Conservation (phyloP, 1,140 invertebrate genomes). For the Aphelinus certus region DNA sequence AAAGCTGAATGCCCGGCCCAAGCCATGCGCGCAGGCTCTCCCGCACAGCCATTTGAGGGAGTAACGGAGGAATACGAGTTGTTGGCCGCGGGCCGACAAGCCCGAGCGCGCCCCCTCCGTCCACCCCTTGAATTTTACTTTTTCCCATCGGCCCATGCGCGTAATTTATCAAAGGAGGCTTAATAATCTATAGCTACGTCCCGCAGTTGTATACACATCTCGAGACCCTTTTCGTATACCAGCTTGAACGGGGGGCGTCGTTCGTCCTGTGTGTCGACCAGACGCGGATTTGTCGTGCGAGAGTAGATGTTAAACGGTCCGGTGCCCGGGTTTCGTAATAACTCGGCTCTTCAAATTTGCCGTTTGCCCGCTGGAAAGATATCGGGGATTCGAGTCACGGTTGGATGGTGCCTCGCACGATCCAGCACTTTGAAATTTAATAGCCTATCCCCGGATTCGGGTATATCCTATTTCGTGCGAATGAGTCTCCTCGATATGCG, state of each 20-base stretch:
- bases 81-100: constrained; percentile 11
- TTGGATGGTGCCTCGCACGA: too few species aligned
- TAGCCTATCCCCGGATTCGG: too few species aligned
- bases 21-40: background rate
- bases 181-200: constrained; percentile 24
- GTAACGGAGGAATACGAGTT: background rate
- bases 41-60: too few species aligned
- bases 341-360: constrained; percentile 8
- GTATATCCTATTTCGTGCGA: too few species aligned
- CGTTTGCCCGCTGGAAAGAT: background rate
- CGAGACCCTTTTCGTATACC: background rate
- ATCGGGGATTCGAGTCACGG: too few species aligned
- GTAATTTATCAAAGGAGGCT: constrained; percentile 22
- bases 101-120: background rate
- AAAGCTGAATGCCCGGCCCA: background rate
- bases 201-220: background rate
- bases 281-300: background rate
- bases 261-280: too few species aligned
- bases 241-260: too few species aligned
- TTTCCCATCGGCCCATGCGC: constrained; percentile 2
- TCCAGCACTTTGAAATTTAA: too few species aligned
- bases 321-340: constrained; percentile 13
- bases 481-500: too few species aligned
- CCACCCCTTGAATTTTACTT: constrained; percentile 28
- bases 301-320: background rate